Conservation (phyloP, 2,113 vertebrate genomes). For the Eulacestoma nigropectus region DNA sequence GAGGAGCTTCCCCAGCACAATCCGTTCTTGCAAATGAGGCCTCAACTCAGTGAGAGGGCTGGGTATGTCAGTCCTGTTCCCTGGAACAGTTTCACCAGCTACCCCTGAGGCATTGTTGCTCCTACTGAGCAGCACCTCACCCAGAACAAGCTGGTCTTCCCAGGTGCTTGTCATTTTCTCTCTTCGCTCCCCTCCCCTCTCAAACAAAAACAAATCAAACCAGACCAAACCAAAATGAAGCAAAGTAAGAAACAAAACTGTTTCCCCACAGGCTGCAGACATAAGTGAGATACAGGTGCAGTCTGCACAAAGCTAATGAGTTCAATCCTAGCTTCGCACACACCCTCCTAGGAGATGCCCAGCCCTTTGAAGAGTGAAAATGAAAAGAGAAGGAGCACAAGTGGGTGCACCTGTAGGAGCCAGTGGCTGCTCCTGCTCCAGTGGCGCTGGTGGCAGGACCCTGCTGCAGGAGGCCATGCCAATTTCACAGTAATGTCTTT, state of each 20-base stretch:
- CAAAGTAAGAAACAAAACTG: background rate
- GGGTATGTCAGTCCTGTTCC: background rate
- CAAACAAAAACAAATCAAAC: background rate
- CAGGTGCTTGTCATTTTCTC: background rate
- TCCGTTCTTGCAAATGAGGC: background rate
- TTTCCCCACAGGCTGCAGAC: background rate
- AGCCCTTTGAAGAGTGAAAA: background rate
- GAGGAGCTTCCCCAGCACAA: background rate
- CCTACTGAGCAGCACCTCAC: background rate
- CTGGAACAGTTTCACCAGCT: background rate
- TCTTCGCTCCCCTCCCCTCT: background rate
- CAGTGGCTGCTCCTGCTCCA: background rate
- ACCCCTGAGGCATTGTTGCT: background rate
- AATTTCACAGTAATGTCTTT: background rate
- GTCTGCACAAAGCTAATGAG: background rate
- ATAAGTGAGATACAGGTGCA: background rate
- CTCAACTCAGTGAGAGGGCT: background rate
- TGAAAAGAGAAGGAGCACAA: background rate
- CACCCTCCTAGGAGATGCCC: background rate
- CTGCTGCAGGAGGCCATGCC: background rate
- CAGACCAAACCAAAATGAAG: background rate
- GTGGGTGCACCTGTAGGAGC: background rate
- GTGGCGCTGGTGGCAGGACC: background rate
- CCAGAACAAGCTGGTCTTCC: background rate
- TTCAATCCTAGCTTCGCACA: background rate